A percentile compares a stretch with the other conserved stretches of the same genome.
phyloP scores from a whole-genome alignment of 1,140 invertebrate species.

The Drosophila pseudoobscura region DNA sequence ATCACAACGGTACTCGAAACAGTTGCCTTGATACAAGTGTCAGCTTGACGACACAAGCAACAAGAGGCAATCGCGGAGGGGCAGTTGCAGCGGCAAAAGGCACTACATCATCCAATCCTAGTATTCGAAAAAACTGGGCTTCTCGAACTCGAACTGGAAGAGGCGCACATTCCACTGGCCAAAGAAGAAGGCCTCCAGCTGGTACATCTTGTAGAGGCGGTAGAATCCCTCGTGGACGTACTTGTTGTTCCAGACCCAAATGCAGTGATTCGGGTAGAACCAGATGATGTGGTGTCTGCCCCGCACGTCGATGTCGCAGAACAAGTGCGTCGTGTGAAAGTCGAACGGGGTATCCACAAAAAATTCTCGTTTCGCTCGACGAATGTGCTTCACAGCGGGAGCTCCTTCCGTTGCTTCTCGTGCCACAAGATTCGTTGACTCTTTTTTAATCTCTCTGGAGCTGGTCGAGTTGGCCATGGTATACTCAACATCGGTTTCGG shows the following conservation, averaged over 20 bases:
- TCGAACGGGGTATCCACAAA: conserved; percentile 2
- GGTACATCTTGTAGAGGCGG: conserved; percentile 20
- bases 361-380: conserved; percentile 13
- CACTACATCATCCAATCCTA: no score
- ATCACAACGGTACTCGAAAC: no score
- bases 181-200: conserved; percentile 16
- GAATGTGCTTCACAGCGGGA: not conserved
- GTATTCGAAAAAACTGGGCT: no score
- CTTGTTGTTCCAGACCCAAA: conserved; percentile 21
- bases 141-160: conserved; percentile 1
- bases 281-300: not conserved
- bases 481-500: no score
- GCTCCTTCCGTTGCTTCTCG: no score
- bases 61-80: no score
- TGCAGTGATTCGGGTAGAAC: conserved; percentile 30
- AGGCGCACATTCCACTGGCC: conserved; percentile 2
- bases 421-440: no score
- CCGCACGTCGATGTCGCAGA: conserved; percentile 27
- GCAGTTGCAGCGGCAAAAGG: no score
- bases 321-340: conserved; percentile 21
- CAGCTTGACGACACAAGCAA: no score
- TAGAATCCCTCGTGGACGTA: conserved; percentile 19
- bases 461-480: not conserved
- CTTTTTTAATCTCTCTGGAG: no score
- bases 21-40: no score